phyloP scores from a whole-genome alignment of 2,113 vertebrate species.

The Pica pica region DNA sequence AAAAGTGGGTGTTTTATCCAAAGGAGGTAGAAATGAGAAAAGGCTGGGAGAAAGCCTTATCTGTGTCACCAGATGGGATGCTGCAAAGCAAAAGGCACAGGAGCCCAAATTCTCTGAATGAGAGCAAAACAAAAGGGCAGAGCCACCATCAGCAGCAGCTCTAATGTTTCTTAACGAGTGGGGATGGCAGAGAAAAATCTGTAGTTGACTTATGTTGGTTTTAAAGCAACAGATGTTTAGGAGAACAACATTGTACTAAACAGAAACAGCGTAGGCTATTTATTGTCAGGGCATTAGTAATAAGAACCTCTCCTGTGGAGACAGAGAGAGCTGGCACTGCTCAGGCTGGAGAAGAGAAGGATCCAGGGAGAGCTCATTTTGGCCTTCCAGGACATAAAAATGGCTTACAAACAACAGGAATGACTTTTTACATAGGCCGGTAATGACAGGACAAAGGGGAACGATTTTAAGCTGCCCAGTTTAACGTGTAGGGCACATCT shows the following conservation, averaged over 20 bases:
- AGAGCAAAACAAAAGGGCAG: not conserved
- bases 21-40: not conserved
- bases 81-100: not conserved
- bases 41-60: not conserved
- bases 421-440: not conserved
- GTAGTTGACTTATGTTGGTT: not conserved
- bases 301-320: not conserved
- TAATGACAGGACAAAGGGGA: not conserved
- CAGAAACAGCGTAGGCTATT: not conserved
- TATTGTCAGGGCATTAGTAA: not conserved
- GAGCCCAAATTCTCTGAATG: not conserved
- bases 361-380: not conserved
- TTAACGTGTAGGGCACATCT: not conserved
- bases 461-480: not conserved
- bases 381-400: not conserved
- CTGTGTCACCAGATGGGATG: too few species aligned
- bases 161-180: not conserved
- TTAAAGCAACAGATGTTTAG: not conserved
- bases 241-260: not conserved
- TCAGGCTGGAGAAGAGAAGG: not conserved
- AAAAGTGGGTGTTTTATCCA: not conserved
- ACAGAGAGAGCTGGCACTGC: not conserved
- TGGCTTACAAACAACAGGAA: not conserved
- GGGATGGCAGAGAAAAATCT: not conserved
- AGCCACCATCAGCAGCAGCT: not conserved